Conservation (phyloP, 92 coral and sea anemone genomes). For the Hydrozoanthus gracilis region DNA sequence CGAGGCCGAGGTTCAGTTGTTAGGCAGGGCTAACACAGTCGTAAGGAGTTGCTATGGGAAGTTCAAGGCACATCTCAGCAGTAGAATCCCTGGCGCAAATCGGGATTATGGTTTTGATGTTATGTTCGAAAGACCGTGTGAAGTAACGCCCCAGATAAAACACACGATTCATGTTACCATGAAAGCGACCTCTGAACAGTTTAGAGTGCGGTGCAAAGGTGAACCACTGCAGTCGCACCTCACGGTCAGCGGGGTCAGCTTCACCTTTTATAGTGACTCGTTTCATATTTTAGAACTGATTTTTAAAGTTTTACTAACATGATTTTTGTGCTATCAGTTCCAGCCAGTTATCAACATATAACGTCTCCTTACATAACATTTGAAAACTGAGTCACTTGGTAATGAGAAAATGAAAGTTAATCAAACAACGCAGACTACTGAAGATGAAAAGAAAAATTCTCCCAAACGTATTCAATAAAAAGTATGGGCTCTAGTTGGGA, state of each 20-base stretch:
- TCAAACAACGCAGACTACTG: no score
- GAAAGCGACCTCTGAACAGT: slow-evolving; percentile 34
- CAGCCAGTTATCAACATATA: no score
- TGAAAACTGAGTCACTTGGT: no score
- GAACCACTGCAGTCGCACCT: slow-evolving; percentile 29
- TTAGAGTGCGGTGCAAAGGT: slow-evolving; percentile 25
- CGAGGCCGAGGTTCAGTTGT: slow-evolving; percentile 43
- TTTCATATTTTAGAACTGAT: slow-evolving; percentile 37
- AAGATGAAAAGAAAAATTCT: no score
- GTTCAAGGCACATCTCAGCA: slow-evolving; percentile 31
- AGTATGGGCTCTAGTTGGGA: no score
- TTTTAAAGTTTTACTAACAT: slow-evolving; percentile 14
- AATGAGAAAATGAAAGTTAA: no score
- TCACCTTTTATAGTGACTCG: slow-evolving; percentile 30
- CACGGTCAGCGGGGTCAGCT: slow-evolving; percentile 18
- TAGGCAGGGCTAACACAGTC: slow-evolving; percentile 12
- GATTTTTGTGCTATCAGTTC: neutral
- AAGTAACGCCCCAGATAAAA: slow-evolving; percentile 28
- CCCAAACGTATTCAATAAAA: no score
- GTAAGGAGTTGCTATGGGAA: slow-evolving; percentile 15
- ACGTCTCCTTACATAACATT: no score
- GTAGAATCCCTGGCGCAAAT: slow-evolving; percentile 40
- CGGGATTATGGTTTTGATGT: slow-evolving; percentile 39
- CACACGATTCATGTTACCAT: slow-evolving; percentile 33
- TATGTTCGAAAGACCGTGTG: slow-evolving; percentile 16